These are phyloP conservation scores for Callimorpha dominula DNA, from an alignment of 2,888 invertebrate species.

Conservation along the genomic window DNA sequence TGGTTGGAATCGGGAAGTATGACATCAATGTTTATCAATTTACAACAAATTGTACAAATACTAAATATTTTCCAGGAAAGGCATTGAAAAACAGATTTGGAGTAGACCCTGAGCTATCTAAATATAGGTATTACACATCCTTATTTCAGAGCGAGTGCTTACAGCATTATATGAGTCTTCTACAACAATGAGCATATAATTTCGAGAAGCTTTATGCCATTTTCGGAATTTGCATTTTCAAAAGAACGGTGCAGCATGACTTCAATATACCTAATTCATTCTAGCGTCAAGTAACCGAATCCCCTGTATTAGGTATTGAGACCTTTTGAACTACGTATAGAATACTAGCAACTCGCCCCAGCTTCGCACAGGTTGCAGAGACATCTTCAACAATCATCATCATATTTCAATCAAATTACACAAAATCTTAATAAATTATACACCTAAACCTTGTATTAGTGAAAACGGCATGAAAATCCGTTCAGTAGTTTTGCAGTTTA, in stretches of 20 bases:
- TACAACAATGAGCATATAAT: background rate
- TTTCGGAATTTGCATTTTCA: no score
- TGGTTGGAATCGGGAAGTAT: background rate
- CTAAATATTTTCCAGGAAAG: constrained; percentile 44
- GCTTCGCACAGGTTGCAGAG: no score
- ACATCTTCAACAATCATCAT: no score
- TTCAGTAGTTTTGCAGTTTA: no score
- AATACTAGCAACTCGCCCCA: no score
- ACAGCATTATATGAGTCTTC: no score
- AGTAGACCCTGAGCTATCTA: constrained; percentile 61
- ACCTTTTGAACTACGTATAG: background rate
- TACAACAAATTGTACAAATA: constrained; percentile 31
- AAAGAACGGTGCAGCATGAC: background rate
- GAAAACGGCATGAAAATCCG: no score
- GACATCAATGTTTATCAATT: background rate
- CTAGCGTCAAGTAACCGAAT: background rate
- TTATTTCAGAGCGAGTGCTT: constrained; percentile 42
- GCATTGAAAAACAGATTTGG: constrained; percentile 54
- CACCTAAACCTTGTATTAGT: no score
- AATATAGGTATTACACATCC: constrained; percentile 54
- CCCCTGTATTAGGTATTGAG: background rate
- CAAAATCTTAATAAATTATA: no score
- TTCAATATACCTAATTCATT: background rate
- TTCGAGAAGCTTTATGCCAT: background rate
- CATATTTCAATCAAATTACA: no score